These are phyloP conservation scores for Parnassius mnemosyne DNA, from an alignment of 2,888 invertebrate genomes.

Conservation along the genomic window DNA sequence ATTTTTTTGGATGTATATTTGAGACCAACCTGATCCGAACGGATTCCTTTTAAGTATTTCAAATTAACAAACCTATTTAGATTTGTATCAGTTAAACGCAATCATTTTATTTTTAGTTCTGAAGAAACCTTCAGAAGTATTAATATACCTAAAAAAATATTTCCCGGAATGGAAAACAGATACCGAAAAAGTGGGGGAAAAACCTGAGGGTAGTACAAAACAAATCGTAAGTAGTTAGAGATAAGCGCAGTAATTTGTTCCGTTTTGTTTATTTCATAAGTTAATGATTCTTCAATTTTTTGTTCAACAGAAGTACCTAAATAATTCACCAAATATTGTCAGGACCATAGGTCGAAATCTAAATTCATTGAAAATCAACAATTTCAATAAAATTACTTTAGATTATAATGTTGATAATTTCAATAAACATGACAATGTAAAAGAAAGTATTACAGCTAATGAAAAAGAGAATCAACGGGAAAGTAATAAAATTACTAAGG, in stretches of 20 bases:
- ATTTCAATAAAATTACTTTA: slow-evolving; percentile 1
- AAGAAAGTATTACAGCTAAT: not conserved
- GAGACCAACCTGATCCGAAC: too few species aligned
- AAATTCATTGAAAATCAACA: slow-evolving; percentile 40
- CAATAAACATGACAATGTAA: not conserved
- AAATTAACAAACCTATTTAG: too few species aligned
- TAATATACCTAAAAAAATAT: slow-evolving; percentile 49
- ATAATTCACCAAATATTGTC: slow-evolving; percentile 35
- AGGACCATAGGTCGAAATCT: slow-evolving; percentile 49
- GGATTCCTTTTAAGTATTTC: too few species aligned
- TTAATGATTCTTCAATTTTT: not conserved
- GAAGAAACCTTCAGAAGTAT: slow-evolving; percentile 40
- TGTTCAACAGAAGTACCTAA: slow-evolving; percentile 9
- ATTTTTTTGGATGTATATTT: too few species aligned
- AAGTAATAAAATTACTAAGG: not conserved
- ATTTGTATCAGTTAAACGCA: too few species aligned
- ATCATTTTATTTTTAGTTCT: slow-evolving; percentile 39
- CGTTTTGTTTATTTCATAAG: too few species aligned
- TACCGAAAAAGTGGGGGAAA: not conserved
- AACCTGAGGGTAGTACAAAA: not conserved
- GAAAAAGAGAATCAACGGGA: not conserved
- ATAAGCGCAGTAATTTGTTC: too few species aligned
- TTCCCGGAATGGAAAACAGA: slow-evolving; percentile 40
- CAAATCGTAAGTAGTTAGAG: not conserved
- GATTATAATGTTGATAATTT: not conserved